These are phyloP conservation scores for Rachycentron canadum DNA, from an alignment of 2,797 vertebrate genomes.

Conservation along the genomic window DNA sequence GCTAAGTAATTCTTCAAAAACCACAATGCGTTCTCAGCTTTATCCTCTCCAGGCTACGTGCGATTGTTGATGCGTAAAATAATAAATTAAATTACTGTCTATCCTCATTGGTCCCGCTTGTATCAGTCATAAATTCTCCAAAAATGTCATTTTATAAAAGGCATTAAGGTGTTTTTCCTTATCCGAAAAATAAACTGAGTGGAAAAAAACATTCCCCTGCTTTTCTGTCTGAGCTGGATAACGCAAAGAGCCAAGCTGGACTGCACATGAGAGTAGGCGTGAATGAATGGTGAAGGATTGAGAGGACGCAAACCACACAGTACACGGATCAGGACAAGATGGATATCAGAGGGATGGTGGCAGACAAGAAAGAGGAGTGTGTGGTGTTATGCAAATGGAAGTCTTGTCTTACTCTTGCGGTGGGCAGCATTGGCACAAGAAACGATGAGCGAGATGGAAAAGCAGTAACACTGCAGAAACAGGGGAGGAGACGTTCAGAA, in stretches of 20 bases:
- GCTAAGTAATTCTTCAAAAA: constrained; percentile 45
- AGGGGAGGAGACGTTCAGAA: constrained; percentile 81
- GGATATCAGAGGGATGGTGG: constrained; percentile 71
- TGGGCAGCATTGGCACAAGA: constrained; percentile 75
- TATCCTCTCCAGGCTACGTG: constrained; percentile 66
- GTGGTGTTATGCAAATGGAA: constrained; percentile 68
- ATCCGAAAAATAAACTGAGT: constrained; percentile 34
- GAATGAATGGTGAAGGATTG: constrained; percentile 71
- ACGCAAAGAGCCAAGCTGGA: constrained; percentile 67
- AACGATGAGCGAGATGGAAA: constrained; percentile 68
- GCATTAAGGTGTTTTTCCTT: constrained; percentile 14
- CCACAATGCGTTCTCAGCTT: constrained; percentile 53
- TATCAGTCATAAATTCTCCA: constrained; percentile 49
- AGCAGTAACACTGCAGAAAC: constrained; percentile 82
- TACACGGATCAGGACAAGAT: constrained; percentile 71
- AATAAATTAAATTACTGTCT: constrained; percentile 68
- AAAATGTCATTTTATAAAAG: constrained; percentile 32
- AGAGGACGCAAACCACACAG: constrained; percentile 67
- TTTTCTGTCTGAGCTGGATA: constrained; percentile 57
- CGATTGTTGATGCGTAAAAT: constrained; percentile 81
- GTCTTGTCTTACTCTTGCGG: constrained; percentile 76
- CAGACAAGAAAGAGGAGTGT: constrained; percentile 57
- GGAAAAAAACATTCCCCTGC: constrained; percentile 1
- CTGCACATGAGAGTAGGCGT: constrained; percentile 79
- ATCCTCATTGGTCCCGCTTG: constrained; percentile 48